Evolutionary conservation across 2,888 invertebrate species (phyloP), one percentile per base, ranked within the genome.

Genomic region (Dexiosoma caninum): DNA sequence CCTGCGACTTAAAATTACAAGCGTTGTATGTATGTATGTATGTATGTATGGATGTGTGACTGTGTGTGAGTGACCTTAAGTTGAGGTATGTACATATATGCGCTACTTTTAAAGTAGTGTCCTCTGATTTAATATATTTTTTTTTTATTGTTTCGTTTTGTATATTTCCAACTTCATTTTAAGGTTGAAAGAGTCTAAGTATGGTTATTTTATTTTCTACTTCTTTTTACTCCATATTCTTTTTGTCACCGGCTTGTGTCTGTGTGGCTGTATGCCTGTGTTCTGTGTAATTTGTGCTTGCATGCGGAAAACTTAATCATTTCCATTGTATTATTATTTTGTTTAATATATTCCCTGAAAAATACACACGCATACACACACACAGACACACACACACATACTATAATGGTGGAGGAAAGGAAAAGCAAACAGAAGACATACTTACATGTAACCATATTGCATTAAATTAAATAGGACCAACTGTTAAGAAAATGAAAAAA

Each of bases 241-340:
- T 60, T 53, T 71, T 46, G 66, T 30, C 53, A 40, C 40, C 23
- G 37, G 35, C 49, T 35, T 23, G 6, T 74, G 27, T 51, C 21
- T 49, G 46, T 35, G 14, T 64, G 30, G 3, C 4, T 27, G 27
- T 27, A 27, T 27, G 27, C 3, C 32, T 57, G 40, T 53, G 70
- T 59, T n/a, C 44, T 70, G 10, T 76, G 62, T 80, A 82, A 78
- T 78, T 80, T 81, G 78, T 76, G 72, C 79, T 84, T 49, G 78
- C 81, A 83, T 79, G 82, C 82, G 82, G 81, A 82, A 84, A 83
- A 83, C 82, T 82, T 83, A 75, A 83, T 83, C 79, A 83, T 82
- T 83, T 79, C 60, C 66, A 82, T 81, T 79, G 71, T 77, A 66
- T 69, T 77, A 66, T 72, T 81, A 74, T 69, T 69, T 79, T 74